Base-by-base conservation (phyloP, 2,888 invertebrate species). In the Stenurella melanura region DNA sequence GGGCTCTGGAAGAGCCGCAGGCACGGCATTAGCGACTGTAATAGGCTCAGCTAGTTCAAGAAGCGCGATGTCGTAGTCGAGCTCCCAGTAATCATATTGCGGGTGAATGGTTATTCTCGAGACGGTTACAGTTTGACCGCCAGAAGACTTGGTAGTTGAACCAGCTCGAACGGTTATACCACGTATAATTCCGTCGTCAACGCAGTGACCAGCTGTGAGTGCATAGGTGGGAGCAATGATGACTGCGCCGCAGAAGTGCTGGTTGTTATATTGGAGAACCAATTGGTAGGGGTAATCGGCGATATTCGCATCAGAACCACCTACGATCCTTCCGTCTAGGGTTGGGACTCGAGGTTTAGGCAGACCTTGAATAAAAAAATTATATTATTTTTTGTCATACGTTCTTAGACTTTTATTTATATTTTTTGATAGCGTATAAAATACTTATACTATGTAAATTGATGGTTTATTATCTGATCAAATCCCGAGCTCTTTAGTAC, bases 61-160 rank as follows among this genome's bases (percentile, higher is more conserved):
- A 38, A 79, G 19, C 0, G 76, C 74, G 34, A 79, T 79, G 26
- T 79, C 78, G 18, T 73, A 72, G 56, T 79, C 78, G 34, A 74
- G 71, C 11, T 42, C 34, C 19, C 34, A 58, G 26, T 10, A 17
- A 64, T 75, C 73, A 71, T 77, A 77, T 7, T 56, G 57, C 19
- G 76, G 64, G 18, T 79, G 66, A 38, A 68, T 54, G 38, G 71
- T 38, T 30, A 75, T 69, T 34, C 17, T 76, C 10, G 74, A 17
- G 1, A 77, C 69, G n/a, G n/a, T 50, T 3, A 72, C 68, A 3
- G 73, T 69, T 54, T 77, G 71, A 17, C 78, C 78, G 5, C 77
- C 78, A 12, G 64, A 60, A 5, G 56, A 64, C 6, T 42, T 70
- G 12, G 58, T 38, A 7, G 76, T 50, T 4, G 78, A 76, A 12